Conservation (phyloP, 2,113 vertebrate genomes). For the Mesoclemmys tuberculata region DNA sequence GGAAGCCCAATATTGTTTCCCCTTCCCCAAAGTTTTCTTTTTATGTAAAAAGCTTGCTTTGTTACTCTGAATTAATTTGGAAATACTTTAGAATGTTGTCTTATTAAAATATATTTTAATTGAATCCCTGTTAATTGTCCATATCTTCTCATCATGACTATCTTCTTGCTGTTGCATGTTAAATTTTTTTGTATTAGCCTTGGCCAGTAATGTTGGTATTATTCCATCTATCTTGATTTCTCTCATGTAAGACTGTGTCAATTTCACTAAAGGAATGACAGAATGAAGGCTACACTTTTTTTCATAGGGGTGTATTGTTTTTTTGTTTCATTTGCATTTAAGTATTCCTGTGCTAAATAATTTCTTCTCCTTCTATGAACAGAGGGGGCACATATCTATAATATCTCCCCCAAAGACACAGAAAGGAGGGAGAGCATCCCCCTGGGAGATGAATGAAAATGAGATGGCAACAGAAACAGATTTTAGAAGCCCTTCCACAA, state of each 20-base stretch:
- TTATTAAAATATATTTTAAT: neutral
- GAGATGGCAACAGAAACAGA: neutral
- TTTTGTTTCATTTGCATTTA: neutral
- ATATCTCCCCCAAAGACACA: neutral
- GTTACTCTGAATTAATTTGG: neutral
- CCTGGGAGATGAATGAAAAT: neutral
- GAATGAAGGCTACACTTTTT: neutral
- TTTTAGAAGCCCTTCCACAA: no score
- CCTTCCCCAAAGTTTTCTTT: neutral
- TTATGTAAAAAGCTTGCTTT: neutral
- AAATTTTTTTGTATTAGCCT: neutral
- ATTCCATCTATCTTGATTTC: neutral
- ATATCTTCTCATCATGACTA: neutral
- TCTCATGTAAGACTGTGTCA: neutral
- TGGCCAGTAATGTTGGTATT: neutral
- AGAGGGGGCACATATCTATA: neutral
- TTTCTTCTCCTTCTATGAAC: neutral
- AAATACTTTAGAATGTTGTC: neutral
- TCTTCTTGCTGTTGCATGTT: neutral
- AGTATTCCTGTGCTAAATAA: neutral
- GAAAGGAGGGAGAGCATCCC: no score
- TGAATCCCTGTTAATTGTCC: constrained; percentile 8
- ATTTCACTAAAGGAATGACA: neutral
- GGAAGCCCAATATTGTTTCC: neutral
- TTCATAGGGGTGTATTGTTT: neutral